Conservation (phyloP, 2,797 vertebrate species). For the Triplophysa yarkandensis region DNA sequence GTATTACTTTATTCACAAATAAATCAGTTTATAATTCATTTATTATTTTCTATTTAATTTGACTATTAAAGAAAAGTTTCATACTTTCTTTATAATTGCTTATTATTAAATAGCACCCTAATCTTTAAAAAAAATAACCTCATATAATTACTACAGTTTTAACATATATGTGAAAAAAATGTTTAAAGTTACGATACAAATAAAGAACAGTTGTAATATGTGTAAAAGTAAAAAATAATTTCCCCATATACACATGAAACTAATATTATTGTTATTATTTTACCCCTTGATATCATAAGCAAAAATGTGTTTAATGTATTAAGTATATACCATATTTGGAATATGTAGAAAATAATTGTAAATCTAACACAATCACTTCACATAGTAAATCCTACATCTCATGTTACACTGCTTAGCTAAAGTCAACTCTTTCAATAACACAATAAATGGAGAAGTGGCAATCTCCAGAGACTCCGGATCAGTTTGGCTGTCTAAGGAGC, state of each 20-base stretch:
- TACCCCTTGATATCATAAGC: background rate
- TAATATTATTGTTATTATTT: background rate
- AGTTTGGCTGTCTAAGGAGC: slow-evolving; percentile 8
- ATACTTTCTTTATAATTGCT: background rate
- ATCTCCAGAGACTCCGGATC: background rate
- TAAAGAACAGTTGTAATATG: no score
- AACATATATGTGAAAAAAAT: no score
- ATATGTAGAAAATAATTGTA: slow-evolving; percentile 33
- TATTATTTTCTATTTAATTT: background rate
- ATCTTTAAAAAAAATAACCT: no score
- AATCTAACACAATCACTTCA: slow-evolving; percentile 33
- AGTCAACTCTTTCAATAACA: slow-evolving; percentile 3
- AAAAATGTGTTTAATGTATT: no score
- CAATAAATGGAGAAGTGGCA: background rate
- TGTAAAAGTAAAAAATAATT: no score
- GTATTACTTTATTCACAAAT: no score
- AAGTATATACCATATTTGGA: slow-evolving; percentile 24
- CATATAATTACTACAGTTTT: no score
- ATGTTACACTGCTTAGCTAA: slow-evolving; percentile 16
- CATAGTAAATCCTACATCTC: slow-evolving; percentile 30
- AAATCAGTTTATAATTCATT: no score
- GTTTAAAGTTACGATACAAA: no score
- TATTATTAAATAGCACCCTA: no score
- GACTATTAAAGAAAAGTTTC: background rate
- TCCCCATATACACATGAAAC: no score